Percentiles rank a stretch among this genome's conserved stretches.
Conservation (phyloP, 2,113 vertebrate species). For the Panurus biarmicus region DNA sequence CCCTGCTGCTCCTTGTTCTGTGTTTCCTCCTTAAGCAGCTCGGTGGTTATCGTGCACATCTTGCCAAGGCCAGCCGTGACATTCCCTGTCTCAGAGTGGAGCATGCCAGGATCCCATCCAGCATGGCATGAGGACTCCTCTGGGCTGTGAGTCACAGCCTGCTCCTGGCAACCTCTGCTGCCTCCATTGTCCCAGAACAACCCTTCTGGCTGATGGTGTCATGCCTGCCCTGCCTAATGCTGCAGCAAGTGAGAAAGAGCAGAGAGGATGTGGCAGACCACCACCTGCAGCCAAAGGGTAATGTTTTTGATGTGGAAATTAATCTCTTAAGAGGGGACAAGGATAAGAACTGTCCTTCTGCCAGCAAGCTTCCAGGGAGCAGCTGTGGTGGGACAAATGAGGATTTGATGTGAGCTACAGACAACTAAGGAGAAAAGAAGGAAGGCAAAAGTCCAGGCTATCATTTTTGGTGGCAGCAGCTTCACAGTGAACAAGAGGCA, state of each 20-base stretch:
- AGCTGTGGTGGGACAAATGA: background rate
- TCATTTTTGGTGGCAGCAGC: background rate
- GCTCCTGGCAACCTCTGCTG: background rate
- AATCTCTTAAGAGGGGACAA: background rate
- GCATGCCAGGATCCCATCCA: background rate
- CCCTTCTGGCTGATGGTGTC: background rate
- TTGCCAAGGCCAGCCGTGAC: background rate
- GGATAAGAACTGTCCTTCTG: rapidly evolving
- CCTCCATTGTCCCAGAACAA: background rate
- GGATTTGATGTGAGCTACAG: background rate
- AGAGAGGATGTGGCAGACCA: background rate
- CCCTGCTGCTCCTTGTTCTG: background rate
- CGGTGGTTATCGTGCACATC: background rate
- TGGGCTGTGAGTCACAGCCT: background rate
- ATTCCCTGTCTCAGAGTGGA: background rate
- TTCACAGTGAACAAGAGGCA: background rate
- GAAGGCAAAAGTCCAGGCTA: background rate
- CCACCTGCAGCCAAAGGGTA: background rate
- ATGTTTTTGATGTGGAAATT: background rate
- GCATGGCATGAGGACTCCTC: background rate
- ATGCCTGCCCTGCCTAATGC: rapidly evolving
- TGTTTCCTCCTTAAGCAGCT: conserved; percentile 1
- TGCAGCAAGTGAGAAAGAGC: background rate
- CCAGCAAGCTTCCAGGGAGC: background rate
- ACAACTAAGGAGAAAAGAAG: background rate